Conservation (phyloP, 2,888 invertebrate genomes). For the Andrena bucephala region DNA sequence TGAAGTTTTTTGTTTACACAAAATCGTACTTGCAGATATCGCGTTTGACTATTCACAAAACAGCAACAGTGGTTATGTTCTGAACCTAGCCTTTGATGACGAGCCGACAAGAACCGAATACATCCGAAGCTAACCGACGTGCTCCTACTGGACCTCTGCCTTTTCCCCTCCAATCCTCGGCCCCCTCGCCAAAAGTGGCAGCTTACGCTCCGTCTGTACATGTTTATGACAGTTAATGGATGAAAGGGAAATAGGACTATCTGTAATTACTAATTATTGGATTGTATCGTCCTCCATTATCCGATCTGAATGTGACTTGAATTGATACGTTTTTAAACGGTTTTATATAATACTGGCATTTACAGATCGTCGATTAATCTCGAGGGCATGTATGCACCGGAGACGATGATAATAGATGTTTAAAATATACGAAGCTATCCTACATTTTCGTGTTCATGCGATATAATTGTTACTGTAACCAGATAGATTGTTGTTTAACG, state of each 20-base stretch:
- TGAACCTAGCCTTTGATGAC: too few species aligned
- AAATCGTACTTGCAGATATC: too few species aligned
- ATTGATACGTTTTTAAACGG: constrained; percentile 13
- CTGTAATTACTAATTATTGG: constrained; percentile 1
- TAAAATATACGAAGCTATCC: constrained; percentile 2
- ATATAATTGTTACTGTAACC: constrained; percentile 21
- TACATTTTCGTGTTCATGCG: constrained; percentile 19
- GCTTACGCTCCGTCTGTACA: too few species aligned
- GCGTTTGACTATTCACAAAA: too few species aligned
- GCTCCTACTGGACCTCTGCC: too few species aligned
- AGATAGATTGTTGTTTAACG: constrained; percentile 7
- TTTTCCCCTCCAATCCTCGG: too few species aligned
- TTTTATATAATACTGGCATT: constrained; percentile 38
- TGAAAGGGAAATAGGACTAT: constrained; percentile 13
- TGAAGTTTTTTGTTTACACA: too few species aligned
- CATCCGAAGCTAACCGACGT: too few species aligned
- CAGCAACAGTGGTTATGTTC: too few species aligned
- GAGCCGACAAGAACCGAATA: too few species aligned
- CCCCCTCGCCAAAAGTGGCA: too few species aligned
- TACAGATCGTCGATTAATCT: constrained; percentile 55
- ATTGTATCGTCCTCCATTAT: constrained; percentile 4
- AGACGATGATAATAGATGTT: constrained; percentile 40
- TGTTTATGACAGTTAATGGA: neutral
- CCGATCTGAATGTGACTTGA: constrained; percentile 27
- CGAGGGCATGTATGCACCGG: constrained; percentile 21